Evolutionary conservation across 2,888 invertebrate genomes (phyloP), one percentile per base, ranked within the genome.

Genomic region (Drosophila differens): DNA sequence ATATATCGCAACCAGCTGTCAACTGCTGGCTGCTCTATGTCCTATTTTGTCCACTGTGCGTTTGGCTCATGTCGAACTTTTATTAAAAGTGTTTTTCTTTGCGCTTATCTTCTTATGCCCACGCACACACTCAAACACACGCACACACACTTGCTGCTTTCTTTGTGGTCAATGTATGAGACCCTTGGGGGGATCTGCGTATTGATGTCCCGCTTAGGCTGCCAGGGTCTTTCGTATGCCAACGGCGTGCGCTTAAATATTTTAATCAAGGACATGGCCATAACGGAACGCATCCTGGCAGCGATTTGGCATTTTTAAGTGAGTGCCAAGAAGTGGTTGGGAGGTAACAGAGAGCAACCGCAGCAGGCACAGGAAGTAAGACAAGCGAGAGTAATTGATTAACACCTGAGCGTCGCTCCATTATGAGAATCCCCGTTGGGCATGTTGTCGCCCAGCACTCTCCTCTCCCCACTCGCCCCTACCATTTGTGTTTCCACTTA

Each of bases 341-440:
- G 32, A 3, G 22, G 39, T 22, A 10, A 30, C 19, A 4, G 37
- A 7, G 10, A 22, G 10, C 10, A 33, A 10, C 33, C 10, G 16
- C n/a, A 62, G 19, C 33, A 32, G 62, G 19, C 14, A 28, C n/a
- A 66, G 62, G 52, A 53, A 35, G 33, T 30, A 49, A 55, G 55
- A 54, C 54, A 57, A 52, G 69, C 69, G 51, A 70, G 62, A 53
- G 73, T 82, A 87, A 85, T 84, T 84, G 83, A 77, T 82, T 82
- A 87, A 82, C 85, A 87, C 84, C 85, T 84, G 83, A 64, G 66
- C 58, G 69, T 68, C 74, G 71, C 61, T 75, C 66, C 70, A 87
- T 85, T 73, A 84, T 85, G 64, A 59, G 35, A 55, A 64, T 75
- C 54, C 74, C 67, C 63, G 66, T n/a, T 25, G 76, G 78, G 44